Evolutionary conservation across 2,888 invertebrate genomes (phyloP).

Genomic region (Monoplex corrugatus): DNA sequence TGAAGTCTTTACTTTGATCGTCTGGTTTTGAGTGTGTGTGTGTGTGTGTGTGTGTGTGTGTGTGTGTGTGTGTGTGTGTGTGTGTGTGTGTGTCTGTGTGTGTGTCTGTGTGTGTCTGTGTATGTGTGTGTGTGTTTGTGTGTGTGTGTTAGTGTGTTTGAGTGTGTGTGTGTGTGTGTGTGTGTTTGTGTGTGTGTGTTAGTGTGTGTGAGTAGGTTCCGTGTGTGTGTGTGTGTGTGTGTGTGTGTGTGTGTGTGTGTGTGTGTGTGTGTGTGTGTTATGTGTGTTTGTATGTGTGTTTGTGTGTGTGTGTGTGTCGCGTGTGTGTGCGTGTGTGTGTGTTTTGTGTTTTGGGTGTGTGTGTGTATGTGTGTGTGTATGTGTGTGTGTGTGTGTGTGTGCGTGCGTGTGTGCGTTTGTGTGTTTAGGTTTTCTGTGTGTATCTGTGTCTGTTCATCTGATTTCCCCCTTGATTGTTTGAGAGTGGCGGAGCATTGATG

Average conservation of each 20-base stretch:
- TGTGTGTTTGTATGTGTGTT: not conserved
- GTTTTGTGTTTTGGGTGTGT: no score
- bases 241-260: not conserved
- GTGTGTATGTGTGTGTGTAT: not conserved
- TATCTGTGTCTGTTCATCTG: not conserved
- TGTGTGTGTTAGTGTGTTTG: not conserved
- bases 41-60: not conserved
- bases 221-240: not conserved
- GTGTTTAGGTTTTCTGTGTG: not conserved
- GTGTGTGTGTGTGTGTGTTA: not conserved
- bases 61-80: not conserved
- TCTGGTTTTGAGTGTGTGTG: constrained; percentile 9
- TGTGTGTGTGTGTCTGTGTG: not conserved
- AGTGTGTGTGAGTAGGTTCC: no score
- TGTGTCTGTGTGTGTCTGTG: not conserved
- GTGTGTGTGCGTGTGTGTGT: not conserved
- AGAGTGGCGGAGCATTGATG: no score
- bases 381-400: not conserved
- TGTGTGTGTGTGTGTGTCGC: not conserved
- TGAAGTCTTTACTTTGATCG: no score
- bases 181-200: no score
- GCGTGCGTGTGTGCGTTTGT: not conserved
- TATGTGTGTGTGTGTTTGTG: not conserved
- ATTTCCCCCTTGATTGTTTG: no score
- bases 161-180: not conserved